Evolutionary conservation across 2,888 invertebrate species (phyloP), one percentile per base, ranked within the genome.

Genomic region (Diaprepes abbreviatus): DNA sequence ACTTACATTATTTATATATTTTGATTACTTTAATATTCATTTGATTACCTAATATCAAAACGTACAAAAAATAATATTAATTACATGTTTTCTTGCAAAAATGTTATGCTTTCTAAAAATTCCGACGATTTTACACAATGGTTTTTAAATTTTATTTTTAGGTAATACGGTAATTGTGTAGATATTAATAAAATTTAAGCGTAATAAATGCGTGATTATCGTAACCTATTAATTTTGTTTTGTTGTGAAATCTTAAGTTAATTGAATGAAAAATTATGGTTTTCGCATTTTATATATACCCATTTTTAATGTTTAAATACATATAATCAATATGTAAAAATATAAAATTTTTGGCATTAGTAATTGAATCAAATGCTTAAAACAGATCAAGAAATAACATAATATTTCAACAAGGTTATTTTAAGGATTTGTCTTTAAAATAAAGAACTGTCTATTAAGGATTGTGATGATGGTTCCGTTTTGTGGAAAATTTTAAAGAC

Each of bases 101-200:
- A 66, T 58, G 54, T 63, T 38, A 62, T 68, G 68, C 68, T 68
- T 68, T 68, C 68, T 68, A 68, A 63, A 68, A 63, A 68, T 68
- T 57, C 63, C 57, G 55, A 43, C 40, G 45, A 45, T 33, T 45
- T 67, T 67, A 45, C 60, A 65, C 63, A 63, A 63, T 43, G 10
- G 58, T 58, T 43, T 40, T 58, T 43, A 58, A 58, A 43, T 43
- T 45, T 31, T 45, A 33, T 60, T 60, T 58, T 60, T 60, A 60
- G 40, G 59, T 58, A 58, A 58, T 43, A 58, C 17, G 14, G 16
- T 48, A 48, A 48, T 48, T 28, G 48, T 43, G 58, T 58, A 43
- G 40, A 58, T 58, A 43, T 58, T 58, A 60, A 60, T 60, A 48
- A 48, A 48, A 48, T 21, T 40, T n/a, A 21, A 55, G 43, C 48